Evolutionary conservation across 2,888 invertebrate species (phyloP).

Genomic region (Orthosia gracilis): DNA sequence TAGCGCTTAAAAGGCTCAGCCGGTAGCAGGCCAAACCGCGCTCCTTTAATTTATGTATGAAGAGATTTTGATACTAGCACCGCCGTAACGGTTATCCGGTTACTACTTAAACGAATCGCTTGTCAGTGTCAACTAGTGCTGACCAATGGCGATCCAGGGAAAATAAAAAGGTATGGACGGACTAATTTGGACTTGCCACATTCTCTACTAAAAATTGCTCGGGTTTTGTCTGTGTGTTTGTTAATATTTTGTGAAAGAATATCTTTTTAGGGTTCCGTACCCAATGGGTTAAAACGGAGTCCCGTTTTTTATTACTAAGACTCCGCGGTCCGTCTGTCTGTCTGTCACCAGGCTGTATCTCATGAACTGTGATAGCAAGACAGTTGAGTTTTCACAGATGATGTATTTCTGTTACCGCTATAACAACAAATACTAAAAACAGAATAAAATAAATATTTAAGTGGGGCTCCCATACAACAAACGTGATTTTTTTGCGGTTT

Average conservation of each 20-base stretch:
- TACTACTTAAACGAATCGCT: constrained; percentile 72
- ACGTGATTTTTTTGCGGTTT: no score
- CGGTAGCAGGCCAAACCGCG: constrained; percentile 76
- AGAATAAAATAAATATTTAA: no score
- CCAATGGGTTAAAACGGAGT: no score
- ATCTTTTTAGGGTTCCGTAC: no score
- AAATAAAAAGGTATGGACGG: constrained; percentile 27
- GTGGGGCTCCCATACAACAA: no score
- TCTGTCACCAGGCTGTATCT: no score
- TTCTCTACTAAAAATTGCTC: constrained; percentile 2
- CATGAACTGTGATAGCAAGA: no score
- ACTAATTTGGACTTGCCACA: constrained; percentile 9
- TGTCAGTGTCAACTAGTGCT: constrained; percentile 56
- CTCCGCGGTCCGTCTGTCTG: no score
- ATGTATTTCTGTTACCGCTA: no score
- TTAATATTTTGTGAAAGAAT: not conserved
- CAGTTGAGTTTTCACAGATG: no score
- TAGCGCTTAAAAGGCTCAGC: constrained; percentile 82
- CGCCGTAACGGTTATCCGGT: constrained; percentile 65
- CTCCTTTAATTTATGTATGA: constrained; percentile 86
- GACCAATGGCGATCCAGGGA: constrained; percentile 31
- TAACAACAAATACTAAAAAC: no score
- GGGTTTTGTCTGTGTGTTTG: constrained; percentile 21
- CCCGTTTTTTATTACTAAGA: no score
- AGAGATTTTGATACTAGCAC: constrained; percentile 81